Conservation (phyloP, 2,797 vertebrate genomes). For the Acrossocheilus wenchowensis region DNA sequence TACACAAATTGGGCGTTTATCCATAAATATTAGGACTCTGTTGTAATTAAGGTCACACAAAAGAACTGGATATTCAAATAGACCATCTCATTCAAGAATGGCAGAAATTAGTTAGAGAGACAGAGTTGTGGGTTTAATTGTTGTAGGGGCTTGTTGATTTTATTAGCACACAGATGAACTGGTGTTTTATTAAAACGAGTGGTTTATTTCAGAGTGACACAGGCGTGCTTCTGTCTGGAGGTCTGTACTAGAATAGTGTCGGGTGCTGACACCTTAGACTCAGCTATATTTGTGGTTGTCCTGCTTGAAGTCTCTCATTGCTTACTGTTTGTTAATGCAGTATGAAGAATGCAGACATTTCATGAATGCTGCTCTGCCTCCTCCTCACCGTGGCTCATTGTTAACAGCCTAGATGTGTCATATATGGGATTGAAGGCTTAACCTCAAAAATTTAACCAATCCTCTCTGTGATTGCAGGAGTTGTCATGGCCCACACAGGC, state of each 20-base stretch:
- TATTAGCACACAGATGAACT: neutral
- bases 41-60: neutral
- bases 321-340: constrained; percentile 30
- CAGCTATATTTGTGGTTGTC: constrained; percentile 53
- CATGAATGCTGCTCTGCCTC: constrained; percentile 23
- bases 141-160: neutral
- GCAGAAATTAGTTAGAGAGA: neutral
- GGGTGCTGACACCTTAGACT: constrained; percentile 44
- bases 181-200: constrained; percentile 13
- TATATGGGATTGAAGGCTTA: constrained; percentile 23
- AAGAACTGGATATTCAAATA: neutral
- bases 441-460: constrained; percentile 20
- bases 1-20: neutral
- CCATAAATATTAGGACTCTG: neutral
- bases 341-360: constrained; percentile 31
- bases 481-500: constrained; percentile 15
- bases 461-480: constrained; percentile 23
- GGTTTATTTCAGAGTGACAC: constrained; percentile 9
- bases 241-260: constrained; percentile 55
- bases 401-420: constrained; percentile 27
- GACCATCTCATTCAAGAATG: neutral
- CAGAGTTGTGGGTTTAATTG: neutral
- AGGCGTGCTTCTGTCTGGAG: constrained; percentile 14
- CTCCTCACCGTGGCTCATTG: constrained; percentile 5
- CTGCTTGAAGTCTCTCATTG: constrained; percentile 31